phyloP scores from a whole-genome alignment of 1,140 invertebrate species.

The Zaprionus lachaisei region DNA sequence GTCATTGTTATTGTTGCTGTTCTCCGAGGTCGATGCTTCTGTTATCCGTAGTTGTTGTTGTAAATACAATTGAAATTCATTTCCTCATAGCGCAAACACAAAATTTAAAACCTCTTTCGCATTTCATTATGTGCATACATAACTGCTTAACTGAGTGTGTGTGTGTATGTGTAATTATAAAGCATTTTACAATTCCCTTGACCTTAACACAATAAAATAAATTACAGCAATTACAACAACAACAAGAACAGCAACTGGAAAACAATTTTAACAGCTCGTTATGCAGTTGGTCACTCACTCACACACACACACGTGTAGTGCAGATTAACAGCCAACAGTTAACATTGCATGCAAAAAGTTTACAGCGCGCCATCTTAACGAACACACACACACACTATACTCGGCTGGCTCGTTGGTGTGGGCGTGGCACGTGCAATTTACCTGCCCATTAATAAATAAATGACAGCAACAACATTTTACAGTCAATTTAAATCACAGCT shows the following conservation, averaged over 20 bases:
- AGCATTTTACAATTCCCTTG: conserved; percentile 73
- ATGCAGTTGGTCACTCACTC: conserved; percentile 21
- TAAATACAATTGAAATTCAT: conserved; percentile 68
- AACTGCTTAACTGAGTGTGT: conserved; percentile 13
- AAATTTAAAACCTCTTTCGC: conserved; percentile 34
- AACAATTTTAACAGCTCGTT: conserved; percentile 46
- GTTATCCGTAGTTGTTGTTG: conserved; percentile 22
- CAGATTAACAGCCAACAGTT: background rate
- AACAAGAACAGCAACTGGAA: conserved; percentile 16
- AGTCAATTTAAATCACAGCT: conserved; percentile 34
- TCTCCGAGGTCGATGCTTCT: conserved; percentile 54
- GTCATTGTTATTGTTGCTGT: conserved; percentile 37
- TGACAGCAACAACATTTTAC: conserved; percentile 52
- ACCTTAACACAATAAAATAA: conserved; percentile 83
- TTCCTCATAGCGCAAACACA: conserved; percentile 64
- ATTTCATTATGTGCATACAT: conserved; percentile 47
- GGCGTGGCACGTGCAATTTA: conserved; percentile 35
- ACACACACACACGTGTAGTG: conserved; percentile 16
- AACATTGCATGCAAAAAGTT: conserved; percentile 3
- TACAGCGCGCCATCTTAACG: conserved; percentile 7
- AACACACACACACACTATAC: conserved; percentile 1
- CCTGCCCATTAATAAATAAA: conserved; percentile 58
- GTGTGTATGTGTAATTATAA: conserved; percentile 60
- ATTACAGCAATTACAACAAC: conserved; percentile 70
- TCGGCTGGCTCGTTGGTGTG: conserved; percentile 18